Conservation (phyloP, 1,140 invertebrate genomes). For the Diachasmimorpha longicaudata region DNA sequence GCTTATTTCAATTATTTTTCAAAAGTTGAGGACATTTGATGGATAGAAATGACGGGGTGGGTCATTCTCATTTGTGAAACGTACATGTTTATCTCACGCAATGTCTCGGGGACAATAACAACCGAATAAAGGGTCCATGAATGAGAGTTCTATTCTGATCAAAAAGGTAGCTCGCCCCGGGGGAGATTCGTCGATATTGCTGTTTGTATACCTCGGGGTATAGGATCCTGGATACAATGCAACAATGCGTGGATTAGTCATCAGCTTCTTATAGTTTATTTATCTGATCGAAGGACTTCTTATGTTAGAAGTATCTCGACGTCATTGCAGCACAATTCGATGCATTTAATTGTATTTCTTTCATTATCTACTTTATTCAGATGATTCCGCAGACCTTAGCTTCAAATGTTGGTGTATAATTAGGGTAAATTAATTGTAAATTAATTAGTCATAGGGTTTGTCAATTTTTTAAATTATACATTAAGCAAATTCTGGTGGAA, state of each 20-base stretch:
- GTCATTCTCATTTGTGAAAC: background rate
- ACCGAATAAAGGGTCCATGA: background rate
- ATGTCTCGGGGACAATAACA: background rate
- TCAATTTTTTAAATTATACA: no score
- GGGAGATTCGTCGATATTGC: constrained; percentile 11
- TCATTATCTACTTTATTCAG: no score
- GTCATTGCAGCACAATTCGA: no score
- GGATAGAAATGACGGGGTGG: no score
- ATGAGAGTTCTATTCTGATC: background rate
- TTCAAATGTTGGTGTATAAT: no score
- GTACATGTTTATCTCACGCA: background rate
- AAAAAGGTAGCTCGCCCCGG: background rate
- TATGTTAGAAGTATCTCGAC: background rate
- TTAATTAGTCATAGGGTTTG: no score
- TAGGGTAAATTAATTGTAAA: no score
- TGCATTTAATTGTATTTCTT: no score
- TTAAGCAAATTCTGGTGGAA: no score
- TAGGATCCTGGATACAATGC: background rate
- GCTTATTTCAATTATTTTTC: no score
- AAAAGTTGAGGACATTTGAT: no score
- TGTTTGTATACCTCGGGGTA: constrained; percentile 19
- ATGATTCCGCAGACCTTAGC: no score
- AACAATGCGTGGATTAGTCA: background rate
- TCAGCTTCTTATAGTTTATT: background rate
- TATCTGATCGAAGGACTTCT: background rate